These are phyloP conservation scores for Eidolon helvum DNA, from an alignment of 2,113 vertebrate genomes.

Conservation along the genomic window DNA sequence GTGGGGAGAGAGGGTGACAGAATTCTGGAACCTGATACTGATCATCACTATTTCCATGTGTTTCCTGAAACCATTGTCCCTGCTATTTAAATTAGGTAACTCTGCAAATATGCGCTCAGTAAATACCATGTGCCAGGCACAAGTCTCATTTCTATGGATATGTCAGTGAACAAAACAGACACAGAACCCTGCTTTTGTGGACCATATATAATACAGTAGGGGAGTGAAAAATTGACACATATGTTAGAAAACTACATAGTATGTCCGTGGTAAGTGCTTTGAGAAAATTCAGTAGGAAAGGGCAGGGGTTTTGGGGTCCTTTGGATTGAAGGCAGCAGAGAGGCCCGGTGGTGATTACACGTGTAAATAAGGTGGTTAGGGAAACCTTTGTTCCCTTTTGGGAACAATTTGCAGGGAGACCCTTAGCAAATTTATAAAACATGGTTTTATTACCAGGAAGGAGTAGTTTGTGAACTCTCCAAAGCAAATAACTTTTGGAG, in stretches of 20 bases:
- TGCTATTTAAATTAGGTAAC: constrained; percentile 16
- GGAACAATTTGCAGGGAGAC: background rate
- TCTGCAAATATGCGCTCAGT: background rate
- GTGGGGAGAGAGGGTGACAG: background rate
- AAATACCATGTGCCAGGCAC: background rate
- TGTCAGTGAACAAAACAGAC: background rate
- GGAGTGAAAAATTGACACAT: background rate
- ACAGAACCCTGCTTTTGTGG: background rate
- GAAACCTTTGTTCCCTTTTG: background rate
- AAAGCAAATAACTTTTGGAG: constrained; percentile 76
- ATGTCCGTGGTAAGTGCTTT: background rate
- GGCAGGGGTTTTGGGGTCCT: background rate
- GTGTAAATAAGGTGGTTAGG: background rate
- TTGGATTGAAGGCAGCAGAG: background rate
- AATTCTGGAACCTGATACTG: background rate
- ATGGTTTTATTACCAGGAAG: constrained; percentile 66
- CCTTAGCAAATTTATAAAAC: constrained; percentile 40
- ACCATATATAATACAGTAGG: background rate
- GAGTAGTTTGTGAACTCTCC: constrained; percentile 67
- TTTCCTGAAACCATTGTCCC: constrained; percentile 34
- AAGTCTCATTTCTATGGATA: background rate
- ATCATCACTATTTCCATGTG: background rate
- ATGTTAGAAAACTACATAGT: background rate
- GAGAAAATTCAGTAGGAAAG: background rate
- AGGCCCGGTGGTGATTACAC: background rate